Conservation (phyloP, 2,888 invertebrate genomes). For the Druceiella hillmani region DNA sequence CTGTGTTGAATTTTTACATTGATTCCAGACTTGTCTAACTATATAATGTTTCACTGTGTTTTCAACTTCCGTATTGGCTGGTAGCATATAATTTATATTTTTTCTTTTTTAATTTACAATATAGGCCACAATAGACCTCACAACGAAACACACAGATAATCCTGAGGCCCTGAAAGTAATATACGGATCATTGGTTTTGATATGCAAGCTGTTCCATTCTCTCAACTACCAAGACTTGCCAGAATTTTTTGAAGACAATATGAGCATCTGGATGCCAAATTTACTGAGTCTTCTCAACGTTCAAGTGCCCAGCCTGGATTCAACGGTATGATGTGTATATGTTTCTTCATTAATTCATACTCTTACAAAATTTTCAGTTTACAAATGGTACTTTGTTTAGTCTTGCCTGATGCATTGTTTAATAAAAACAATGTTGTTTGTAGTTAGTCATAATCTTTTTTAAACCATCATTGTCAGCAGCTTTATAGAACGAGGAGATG, state of each 20-base stretch:
- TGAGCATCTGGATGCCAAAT: conserved; percentile 91
- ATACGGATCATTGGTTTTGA: conserved; percentile 81
- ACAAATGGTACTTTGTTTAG: neutral
- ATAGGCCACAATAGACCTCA: conserved; percentile 82
- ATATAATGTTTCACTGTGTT: too few relatives aligned
- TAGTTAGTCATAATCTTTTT: too few relatives aligned
- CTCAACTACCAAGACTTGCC: conserved; percentile 97
- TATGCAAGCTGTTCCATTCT: conserved; percentile 95
- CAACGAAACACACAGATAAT: conserved; percentile 72
- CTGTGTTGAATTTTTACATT: too few relatives aligned
- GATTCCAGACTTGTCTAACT: too few relatives aligned
- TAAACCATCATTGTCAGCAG: too few relatives aligned
- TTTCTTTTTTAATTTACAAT: conserved; percentile 27
- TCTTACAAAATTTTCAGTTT: conserved; percentile 1
- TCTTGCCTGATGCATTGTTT: neutral
- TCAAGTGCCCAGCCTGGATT: conserved; percentile 71
- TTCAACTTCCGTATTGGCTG: too few relatives aligned
- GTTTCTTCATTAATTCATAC: neutral
- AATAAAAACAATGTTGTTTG: too few relatives aligned
- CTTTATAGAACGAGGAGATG: too few relatives aligned
- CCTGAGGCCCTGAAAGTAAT: conserved; percentile 77
- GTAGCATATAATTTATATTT: too few relatives aligned
- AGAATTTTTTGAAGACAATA: conserved; percentile 98
- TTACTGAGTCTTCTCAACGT: conserved; percentile 75
- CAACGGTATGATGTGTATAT: conserved; percentile 44